Base-by-base conservation (phyloP, 1,140 invertebrate species). In the Asobara japonica region DNA sequence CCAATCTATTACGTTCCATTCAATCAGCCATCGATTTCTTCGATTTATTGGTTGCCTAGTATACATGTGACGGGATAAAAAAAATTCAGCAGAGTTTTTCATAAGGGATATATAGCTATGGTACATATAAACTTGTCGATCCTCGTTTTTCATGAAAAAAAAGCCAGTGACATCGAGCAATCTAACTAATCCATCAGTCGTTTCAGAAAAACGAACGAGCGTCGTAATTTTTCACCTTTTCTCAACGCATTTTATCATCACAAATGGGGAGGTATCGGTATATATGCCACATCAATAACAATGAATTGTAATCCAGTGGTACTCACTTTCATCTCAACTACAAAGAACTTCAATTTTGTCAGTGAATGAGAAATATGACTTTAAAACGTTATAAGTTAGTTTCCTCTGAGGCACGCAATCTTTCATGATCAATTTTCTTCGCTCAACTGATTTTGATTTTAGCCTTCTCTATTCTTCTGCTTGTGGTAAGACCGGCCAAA, bases 1-100 rank as follows among this genome's bases (percentile, higher is more conserved):
- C 51, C 79, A 82, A 82, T 82, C 79, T 80, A 82, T 79, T 82
- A 76, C 73, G 74, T 76, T 81, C 79, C 80, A 81, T 82, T 82
- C 80, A 82, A 82, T 82, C 80, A 82, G 78, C 78, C 73, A 79
- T 82, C 80, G 79, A 81, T 81, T 82, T 80, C 79, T 80, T 80
- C 79, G 76, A 82, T 82, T 82, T 82, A 82, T 82, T 76, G 78
- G 77, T 72, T 72, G 72, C 73, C 16, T 36, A 6, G 18, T 71
- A 30, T 38, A 13, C 65, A 51, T 38, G 64, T 10, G 18, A 18
- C n/a, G 7, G 22, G 33, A 33, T 45, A 25, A 13, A 45, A 56
- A 25, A 56, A 56, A 2, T 56, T 56, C 25, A 56, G 22, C 18
- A 56, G 51, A 56, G 20, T 22, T 3, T 25, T 25, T 16, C 51